These are phyloP conservation scores for Trichonephila clavipes DNA, from an alignment of 1,140 invertebrate species.

Conservation along the genomic window DNA sequence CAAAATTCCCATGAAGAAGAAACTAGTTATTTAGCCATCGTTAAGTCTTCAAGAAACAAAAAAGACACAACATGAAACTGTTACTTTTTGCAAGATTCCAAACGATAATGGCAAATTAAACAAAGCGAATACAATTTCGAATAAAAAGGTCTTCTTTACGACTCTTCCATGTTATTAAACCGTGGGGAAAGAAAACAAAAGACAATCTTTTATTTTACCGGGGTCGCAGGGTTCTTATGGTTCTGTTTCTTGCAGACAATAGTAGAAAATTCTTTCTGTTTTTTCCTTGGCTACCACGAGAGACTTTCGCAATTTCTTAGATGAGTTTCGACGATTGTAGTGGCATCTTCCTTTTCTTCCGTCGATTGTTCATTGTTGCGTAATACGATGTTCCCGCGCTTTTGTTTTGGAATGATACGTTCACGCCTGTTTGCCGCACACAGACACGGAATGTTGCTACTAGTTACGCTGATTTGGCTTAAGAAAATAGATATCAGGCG, in stretches of 20 bases:
- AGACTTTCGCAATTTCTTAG: slow-evolving; percentile 27
- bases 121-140: not conserved
- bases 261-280: not conserved
- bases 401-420: not conserved
- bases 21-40: not conserved
- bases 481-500: too few species aligned
- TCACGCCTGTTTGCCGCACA: too few species aligned
- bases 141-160: not conserved
- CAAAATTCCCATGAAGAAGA: not conserved
- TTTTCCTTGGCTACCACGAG: slow-evolving; percentile 4
- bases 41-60: slow-evolving; percentile 17
- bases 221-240: slow-evolving; percentile 5
- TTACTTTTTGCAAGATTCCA: not conserved
- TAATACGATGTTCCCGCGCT: slow-evolving; percentile 25
- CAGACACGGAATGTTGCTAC: too few species aligned
- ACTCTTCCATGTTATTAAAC: not conserved
- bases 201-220: not conserved
- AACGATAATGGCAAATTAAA: slow-evolving; percentile 15
- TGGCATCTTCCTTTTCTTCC: slow-evolving; percentile 9
- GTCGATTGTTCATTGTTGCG: slow-evolving; percentile 41
- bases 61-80: slow-evolving; percentile 11
- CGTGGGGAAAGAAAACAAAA: slow-evolving; percentile 22
- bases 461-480: too few species aligned
- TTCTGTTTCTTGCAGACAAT: slow-evolving; percentile 17
- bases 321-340: slow-evolving; percentile 16